Conservation (phyloP, 2,888 invertebrate species). For the Imbricaverruca yamaguchii region DNA sequence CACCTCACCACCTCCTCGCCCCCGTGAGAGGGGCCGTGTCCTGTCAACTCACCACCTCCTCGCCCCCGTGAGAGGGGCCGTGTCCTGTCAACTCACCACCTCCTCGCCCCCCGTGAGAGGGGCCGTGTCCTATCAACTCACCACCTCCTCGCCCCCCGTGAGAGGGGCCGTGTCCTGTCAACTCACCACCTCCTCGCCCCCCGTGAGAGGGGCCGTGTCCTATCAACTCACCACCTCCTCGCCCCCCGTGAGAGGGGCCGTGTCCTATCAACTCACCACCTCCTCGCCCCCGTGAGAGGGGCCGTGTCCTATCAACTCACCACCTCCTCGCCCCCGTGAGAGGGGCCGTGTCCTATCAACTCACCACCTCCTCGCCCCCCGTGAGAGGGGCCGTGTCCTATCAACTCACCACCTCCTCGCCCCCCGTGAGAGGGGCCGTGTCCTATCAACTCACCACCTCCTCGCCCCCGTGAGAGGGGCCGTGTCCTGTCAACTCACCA, state of each 20-base stretch:
- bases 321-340: slow-evolving; percentile 56
- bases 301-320: slow-evolving; percentile 39
- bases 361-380: slow-evolving; percentile 64
- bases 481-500: slow-evolving; percentile 43
- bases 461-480: slow-evolving; percentile 41
- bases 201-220: too few relatives aligned
- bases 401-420: slow-evolving; percentile 56
- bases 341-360: background rate
- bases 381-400: too few relatives aligned
- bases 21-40: too few relatives aligned
- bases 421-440: too few relatives aligned
- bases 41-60: slow-evolving; percentile 53
- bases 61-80: slow-evolving; percentile 36
- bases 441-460: slow-evolving; percentile 51
- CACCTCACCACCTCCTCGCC: slow-evolving; percentile 62
- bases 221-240: slow-evolving; percentile 54
- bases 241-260: too few relatives aligned
- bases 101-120: slow-evolving; percentile 50
- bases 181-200: slow-evolving; percentile 60
- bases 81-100: slow-evolving; percentile 46
- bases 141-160: slow-evolving; percentile 61
- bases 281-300: slow-evolving; percentile 50
- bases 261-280: slow-evolving; percentile 46
- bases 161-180: too few relatives aligned
- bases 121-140: slow-evolving; percentile 35